A percentile compares a stretch with the other conserved stretches of the same genome.
Conservation (phyloP, 2,113 vertebrate species). For the Tylochromis polylepis region DNA sequence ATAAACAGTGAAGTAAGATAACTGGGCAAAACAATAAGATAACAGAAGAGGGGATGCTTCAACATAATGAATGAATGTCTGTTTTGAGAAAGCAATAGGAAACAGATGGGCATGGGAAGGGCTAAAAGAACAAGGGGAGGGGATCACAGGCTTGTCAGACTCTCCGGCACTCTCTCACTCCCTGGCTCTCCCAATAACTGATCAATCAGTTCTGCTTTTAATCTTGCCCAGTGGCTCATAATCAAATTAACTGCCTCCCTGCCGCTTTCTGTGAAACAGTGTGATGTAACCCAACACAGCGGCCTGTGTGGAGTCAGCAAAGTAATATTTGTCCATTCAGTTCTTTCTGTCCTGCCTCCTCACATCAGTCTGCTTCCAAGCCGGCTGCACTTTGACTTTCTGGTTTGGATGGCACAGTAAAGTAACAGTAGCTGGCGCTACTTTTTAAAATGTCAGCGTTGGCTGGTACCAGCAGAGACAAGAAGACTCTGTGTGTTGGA, state of each 20-base stretch:
- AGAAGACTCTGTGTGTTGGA: not conserved
- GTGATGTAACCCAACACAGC: not conserved
- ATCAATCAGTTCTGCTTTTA: conserved; percentile 73
- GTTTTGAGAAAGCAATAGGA: not conserved
- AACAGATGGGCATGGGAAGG: not conserved
- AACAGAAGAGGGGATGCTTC: not conserved
- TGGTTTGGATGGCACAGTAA: not conserved
- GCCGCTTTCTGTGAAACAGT: not conserved
- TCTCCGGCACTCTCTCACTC: conserved; percentile 26
- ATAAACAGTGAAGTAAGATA: not conserved
- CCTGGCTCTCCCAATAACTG: conserved; percentile 17
- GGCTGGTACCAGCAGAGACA: not conserved
- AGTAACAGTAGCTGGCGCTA: not conserved
- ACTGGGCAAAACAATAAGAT: not conserved
- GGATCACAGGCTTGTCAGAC: not conserved
- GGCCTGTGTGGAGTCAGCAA: not conserved
- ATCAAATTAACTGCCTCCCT: conserved; percentile 54
- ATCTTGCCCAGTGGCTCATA: conserved; percentile 68
- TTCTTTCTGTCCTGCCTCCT: not conserved
- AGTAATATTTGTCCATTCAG: not conserved
- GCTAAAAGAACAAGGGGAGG: not conserved
- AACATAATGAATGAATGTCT: not conserved
- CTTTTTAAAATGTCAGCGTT: conserved; percentile 20
- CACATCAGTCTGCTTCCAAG: not conserved
- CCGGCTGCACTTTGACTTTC: not conserved